Evolutionary conservation across 2,797 vertebrate genomes (phyloP), one percentile per base, ranked within the genome.

Genomic region (Protonibea diacanthus): DNA sequence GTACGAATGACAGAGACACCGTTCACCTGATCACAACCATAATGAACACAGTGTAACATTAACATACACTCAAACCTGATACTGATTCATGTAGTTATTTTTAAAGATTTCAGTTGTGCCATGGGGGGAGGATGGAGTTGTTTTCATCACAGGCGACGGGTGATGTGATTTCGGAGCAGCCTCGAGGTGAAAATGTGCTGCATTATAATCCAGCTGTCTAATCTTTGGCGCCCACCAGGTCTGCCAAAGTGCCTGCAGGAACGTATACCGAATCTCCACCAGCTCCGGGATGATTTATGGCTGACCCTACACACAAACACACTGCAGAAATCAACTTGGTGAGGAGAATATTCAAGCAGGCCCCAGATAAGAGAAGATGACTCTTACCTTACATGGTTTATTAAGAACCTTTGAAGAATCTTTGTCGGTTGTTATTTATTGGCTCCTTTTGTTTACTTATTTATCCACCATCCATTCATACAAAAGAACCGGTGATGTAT

Each of bases 121-220:
- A 15, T 49, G 45, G 42, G 65, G 42, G 58, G 47, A 64, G 42
- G 25, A 13, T 51, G 27, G 48, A 55, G 53, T 71, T 17, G 53
- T 82, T 80, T 67, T 56, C 23, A 49, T 69, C 27, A 58, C 47
- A n/a, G 29, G n/a, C 51, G 7, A 56, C 40, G 44, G 9, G 53
- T 78, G 64, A 74, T 69, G 40, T 76, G 60, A 78, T 45, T 85
- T 48, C 38, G 15, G 38, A 60, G 38, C 42, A 71, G 60, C 61
- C 60, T 71, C 42, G 67, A 76, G 68, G 75, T 69, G 59, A 57
- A 82, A 70, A 77, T 45, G 33, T 29, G 51, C 71, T 52, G 5
- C 67, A 48, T 38, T 60, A 68, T 82, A 67, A 78, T 76, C 77
- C 82, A 81, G 61, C 47, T 72, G 71, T 75, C 57, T 85, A 71